Base-by-base conservation (phyloP, 2,797 vertebrate species). In the Uromys caudimaculatus region DNA sequence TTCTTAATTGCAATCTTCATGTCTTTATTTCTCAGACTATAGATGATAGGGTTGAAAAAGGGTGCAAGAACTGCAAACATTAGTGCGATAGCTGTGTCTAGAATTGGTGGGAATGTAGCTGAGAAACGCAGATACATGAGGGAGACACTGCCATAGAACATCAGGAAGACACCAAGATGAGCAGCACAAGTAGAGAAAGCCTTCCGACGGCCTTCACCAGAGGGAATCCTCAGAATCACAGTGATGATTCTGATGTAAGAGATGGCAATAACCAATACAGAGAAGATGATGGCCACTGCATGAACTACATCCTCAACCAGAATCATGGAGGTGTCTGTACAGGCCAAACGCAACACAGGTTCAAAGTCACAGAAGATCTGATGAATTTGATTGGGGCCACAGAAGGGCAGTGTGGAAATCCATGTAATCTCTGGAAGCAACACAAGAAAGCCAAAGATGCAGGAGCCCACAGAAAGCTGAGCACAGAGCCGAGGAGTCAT, bases 291-390 rank as follows among this genome's bases (percentile, higher is more conserved):
- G 0, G 82, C 14, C 73, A 98, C 7, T 78, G 98, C 98, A 27
- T 98, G 98, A 11, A 89, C 3, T 0, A 97, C 44, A 67, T 99
- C 98, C 29, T 98, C 98, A 29, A 98, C 93, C 21, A 98, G 27
- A 19, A 97, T 76, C 98, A 98, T 27, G 94, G 98, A 87, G 38
- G 96, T 97, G 97, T 97, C 93, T 75, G 93, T 85, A 96, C 67
- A 98, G 12, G 98, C 98, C 38, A 99, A 97, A 0, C 13, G 41
- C 35, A 98, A 98, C 60, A 99, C 97, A 12, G 98, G 97, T 38
- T 98, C 96, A 91, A 99, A 98, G 97, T 99, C 98, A 96, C 98
- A 99, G 95, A 96, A 99, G 91, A 98, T 98, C 90, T 99, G 98
- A 41, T 96, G 56, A 88, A 99, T 98, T 38, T 97, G 90, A 54